Evolutionary conservation across 2,797 vertebrate genomes (phyloP).

Genomic region (Adrianichthys oophorus): DNA sequence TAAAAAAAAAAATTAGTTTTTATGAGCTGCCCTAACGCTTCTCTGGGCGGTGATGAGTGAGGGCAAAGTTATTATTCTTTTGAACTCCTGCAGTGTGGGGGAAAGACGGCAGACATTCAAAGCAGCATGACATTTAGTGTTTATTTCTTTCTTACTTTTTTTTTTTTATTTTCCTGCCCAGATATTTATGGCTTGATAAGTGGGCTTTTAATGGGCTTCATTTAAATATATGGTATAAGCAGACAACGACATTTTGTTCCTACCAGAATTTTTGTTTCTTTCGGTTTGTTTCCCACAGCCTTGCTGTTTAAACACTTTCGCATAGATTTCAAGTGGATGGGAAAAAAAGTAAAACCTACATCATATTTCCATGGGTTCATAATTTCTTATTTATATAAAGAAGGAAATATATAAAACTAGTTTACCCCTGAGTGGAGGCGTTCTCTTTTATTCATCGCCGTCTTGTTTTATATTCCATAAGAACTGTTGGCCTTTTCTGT

Average conservation of each 20-base stretch:
- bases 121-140: conserved; percentile 82
- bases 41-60: conserved; percentile 84
- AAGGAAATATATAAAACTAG: conserved; percentile 42
- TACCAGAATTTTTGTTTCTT: conserved; percentile 18
- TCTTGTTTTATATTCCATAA: conserved; percentile 38
- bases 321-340: too few relatives aligned
- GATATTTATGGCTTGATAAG: conserved; percentile 80
- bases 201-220: conserved; percentile 59
- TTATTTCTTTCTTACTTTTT: conserved; percentile 77
- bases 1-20: conserved; percentile 73
- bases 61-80: conserved; percentile 83
- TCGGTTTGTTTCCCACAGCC: conserved; percentile 8
- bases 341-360: too few relatives aligned
- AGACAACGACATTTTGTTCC: conserved; percentile 20
- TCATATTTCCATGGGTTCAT: conserved; percentile 5
- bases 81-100: conserved; percentile 82
- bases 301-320: too few relatives aligned
- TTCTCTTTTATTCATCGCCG: conserved; percentile 21
- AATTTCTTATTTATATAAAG: neutral
- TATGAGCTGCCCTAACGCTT: conserved; percentile 80
- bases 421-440: conserved; percentile 20
- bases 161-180: conserved; percentile 75
- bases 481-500: conserved; percentile 27
- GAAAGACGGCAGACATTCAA: conserved; percentile 78
- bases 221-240: conserved; percentile 66